Evolutionary conservation across 2,888 invertebrate species (phyloP), one percentile per base, ranked within the genome.

Genomic region (Nebria salina): DNA sequence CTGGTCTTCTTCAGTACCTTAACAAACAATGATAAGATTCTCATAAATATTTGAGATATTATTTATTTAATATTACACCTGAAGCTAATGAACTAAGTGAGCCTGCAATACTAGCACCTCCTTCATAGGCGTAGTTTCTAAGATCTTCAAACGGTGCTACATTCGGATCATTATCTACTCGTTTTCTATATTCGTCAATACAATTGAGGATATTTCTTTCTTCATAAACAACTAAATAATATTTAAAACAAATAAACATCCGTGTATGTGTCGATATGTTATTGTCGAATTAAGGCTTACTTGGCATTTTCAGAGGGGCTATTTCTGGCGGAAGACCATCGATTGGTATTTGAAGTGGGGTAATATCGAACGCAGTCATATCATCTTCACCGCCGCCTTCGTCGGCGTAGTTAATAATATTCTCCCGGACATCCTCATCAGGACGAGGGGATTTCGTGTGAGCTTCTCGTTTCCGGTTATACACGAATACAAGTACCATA

Each of bases 321-420:
- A 96, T 91, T 89, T 96, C 96, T 83, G 96, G 96, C 86, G 96
- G 91, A 8, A 96, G 95, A 86, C 96, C 96, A 84, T 97, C 96
- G 85, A 98, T 95, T 66, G 98, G 98, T 89, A 98, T 99, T 89
- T 99, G 97, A 75, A 99, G 92, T 20, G 98, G 97, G 20, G 97
- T 98, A 87, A 99, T 98, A 88, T 99, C 99, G 89, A 99, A 99
- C 26, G 98, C 98, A 74, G 98, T 98, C 96, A 99, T 99, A 88
- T 99, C 99, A 86, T 99, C 99, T 89, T 99, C 98, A 85, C 99
- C 99, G 86, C 98, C 98, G 54, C 97, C 97, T 90, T 99, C 99
- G 87, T 99, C 99, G 87, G 98, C 98, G 86, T 99, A 99, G 90
- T 97, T 98, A 88, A 99, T 97, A 86, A 99, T 98, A 89, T 99